Evolutionary conservation across 1,140 invertebrate species (phyloP).

Genomic region (Eueides isabella): DNA sequence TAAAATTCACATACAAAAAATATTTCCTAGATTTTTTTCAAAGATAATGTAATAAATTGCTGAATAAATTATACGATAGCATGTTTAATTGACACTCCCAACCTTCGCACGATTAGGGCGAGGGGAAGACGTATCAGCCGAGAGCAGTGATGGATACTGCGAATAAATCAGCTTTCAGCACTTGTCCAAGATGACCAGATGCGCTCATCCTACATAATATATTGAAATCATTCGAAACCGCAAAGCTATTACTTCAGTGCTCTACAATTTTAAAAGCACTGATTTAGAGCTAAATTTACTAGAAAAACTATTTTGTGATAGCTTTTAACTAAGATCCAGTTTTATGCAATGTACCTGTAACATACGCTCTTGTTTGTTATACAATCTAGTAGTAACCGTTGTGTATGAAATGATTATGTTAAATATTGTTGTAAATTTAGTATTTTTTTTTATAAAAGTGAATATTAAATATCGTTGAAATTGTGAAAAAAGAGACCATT

Average conservation of each 20-base stretch:
- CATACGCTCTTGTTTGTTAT: no score
- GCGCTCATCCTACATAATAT: constrained; percentile 52
- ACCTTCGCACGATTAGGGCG: constrained; percentile 41
- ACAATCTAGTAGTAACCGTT: no score
- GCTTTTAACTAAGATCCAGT: no score
- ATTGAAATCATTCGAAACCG: constrained; percentile 45
- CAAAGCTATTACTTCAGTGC: constrained; percentile 7
- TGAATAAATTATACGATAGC: constrained; percentile 28
- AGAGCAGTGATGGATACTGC: constrained; percentile 69
- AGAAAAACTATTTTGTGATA: no score
- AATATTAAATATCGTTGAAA: no score
- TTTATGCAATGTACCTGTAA: no score
- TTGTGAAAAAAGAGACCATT: no score
- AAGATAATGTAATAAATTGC: neutral
- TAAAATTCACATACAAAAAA: no score
- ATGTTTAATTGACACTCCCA: constrained; percentile 46
- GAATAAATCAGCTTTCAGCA: constrained; percentile 74
- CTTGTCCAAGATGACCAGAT: constrained; percentile 66
- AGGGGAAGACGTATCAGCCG: constrained; percentile 66
- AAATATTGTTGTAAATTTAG: no score
- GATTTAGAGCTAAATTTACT: neutral
- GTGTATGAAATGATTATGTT: neutral
- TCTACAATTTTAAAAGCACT: neutral
- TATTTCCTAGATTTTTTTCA: no score
- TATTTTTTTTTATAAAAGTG: no score